phyloP scores from a whole-genome alignment of 2,113 vertebrate genomes.

The Dicentrarchus labrax region DNA sequence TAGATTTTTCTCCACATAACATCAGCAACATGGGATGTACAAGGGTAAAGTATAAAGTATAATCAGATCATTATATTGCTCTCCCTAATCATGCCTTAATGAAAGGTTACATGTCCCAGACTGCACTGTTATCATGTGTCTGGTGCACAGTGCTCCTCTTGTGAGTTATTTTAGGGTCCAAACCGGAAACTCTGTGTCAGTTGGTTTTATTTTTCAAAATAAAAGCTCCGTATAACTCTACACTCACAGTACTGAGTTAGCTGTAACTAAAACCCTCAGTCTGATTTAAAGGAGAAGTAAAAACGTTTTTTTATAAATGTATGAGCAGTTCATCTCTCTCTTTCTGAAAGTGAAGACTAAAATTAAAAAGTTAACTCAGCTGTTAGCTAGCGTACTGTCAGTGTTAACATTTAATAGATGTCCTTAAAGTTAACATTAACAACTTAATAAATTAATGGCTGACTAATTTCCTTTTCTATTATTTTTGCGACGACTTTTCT shows the following conservation, averaged over 20 bases:
- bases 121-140: background rate
- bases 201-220: slow-evolving; percentile 28
- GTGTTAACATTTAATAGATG: too few species aligned
- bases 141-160: background rate
- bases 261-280: background rate
- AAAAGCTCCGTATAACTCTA: background rate
- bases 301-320: background rate
- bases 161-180: background rate
- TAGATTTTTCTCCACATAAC: background rate
- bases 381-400: too few species aligned
- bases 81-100: too few species aligned
- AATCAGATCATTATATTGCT: background rate
- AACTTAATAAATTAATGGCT: too few species aligned
- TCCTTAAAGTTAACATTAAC: too few species aligned
- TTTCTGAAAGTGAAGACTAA: background rate
- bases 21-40: background rate
- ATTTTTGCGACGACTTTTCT: too few species aligned
- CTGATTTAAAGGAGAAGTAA: too few species aligned
- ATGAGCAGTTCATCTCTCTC: background rate
- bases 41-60: background rate
- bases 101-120: background rate
- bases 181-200: slow-evolving; percentile 34
- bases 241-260: background rate
- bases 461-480: too few species aligned
- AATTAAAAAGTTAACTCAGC: background rate